Percentiles rank a stretch among this genome's conserved stretches.
Conservation (phyloP, 2,113 vertebrate species). For the Thinocorus orbignyianus region DNA sequence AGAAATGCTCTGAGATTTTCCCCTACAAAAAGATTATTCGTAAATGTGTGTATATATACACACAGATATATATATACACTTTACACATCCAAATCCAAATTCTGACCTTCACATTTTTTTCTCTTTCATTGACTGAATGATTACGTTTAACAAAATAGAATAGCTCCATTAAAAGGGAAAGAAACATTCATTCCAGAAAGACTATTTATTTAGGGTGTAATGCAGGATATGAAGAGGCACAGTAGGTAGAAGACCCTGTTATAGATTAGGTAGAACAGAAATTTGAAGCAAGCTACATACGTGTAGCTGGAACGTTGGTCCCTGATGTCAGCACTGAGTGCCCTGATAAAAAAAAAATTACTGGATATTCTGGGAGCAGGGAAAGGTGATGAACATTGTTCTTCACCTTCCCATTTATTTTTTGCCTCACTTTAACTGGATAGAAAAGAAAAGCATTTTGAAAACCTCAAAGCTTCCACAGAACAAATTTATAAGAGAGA, state of each 20-base stretch:
- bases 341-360: not conserved
- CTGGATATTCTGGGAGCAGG: not conserved
- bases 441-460: not conserved
- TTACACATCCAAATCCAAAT: not conserved
- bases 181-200: not conserved
- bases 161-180: not conserved
- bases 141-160: not conserved
- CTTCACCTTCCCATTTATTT: not conserved
- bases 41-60: not conserved
- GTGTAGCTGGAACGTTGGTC: not conserved
- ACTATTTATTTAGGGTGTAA: not conserved
- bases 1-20: not conserved
- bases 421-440: not conserved
- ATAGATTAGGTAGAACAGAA: not conserved
- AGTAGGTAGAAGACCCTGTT: not conserved
- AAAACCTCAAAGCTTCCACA: constrained; percentile 1
- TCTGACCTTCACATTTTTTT: not conserved
- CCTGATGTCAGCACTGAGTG: not conserved
- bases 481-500: not conserved
- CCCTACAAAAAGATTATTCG: not conserved
- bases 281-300: not conserved
- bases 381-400: not conserved
- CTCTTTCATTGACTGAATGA: not conserved
- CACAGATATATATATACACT: not conserved
- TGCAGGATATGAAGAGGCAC: not conserved